These are phyloP conservation scores for Sylvilagus bachmani DNA, from an alignment of 2,113 vertebrate genomes.

Conservation along the genomic window DNA sequence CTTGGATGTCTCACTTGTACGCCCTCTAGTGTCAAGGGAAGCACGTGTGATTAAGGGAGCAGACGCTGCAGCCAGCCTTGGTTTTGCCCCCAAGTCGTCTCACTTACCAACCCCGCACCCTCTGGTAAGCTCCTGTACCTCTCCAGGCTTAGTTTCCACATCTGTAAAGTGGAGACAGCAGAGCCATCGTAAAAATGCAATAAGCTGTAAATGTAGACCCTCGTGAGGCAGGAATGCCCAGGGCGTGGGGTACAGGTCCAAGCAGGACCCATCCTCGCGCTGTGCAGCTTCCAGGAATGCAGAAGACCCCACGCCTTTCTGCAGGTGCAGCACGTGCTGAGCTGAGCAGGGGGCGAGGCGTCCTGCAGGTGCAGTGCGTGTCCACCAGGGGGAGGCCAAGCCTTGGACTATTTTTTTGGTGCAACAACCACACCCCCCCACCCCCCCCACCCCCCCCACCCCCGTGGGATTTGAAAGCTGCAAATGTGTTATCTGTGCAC, in stretches of 20 bases:
- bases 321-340: too few species aligned
- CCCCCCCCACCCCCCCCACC: too few species aligned
- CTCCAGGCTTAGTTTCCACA: not conserved
- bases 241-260: not conserved
- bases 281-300: not conserved
- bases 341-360: too few species aligned
- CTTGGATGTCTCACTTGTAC: not conserved
- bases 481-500: too few species aligned
- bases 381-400: too few species aligned
- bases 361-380: too few species aligned
- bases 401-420: too few species aligned
- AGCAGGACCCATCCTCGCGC: not conserved
- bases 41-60: fast-evolving
- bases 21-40: not conserved
- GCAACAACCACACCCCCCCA: too few species aligned
- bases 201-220: not conserved
- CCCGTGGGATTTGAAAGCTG: too few species aligned
- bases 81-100: not conserved
- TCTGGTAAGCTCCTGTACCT: not conserved
- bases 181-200: not conserved
- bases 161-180: not conserved
- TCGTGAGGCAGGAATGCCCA: not conserved
- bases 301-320: fast-evolving
- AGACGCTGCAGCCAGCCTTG: not conserved
- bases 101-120: not conserved